Base-by-base conservation (phyloP, 2,113 vertebrate genomes). In the Octodon degus region DNA sequence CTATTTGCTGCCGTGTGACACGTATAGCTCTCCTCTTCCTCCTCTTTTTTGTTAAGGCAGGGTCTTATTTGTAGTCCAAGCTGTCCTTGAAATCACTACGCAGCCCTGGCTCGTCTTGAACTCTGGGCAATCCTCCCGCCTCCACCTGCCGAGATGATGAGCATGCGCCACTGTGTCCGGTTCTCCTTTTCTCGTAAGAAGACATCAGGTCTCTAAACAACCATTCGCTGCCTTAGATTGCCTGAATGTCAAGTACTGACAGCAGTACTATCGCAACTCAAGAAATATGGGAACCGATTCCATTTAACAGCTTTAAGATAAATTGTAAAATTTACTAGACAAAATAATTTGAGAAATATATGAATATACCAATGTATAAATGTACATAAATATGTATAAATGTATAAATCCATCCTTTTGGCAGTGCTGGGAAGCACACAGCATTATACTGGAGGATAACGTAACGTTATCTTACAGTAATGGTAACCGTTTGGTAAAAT, bases 231-330 rank as follows among this genome's bases (percentile, higher is more conserved):
- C 16, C 70, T 85, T 81, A 37, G 37, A 68, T 47, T 70, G 94
- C 86, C 47, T 50, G 27, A 93, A 85, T 77, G 79, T 40, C 16
- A 96, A 65, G 89, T 40, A 43, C 5, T 53, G 14, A 37, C 60
- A 81, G 63, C 8, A 63, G 10, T 34, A 76, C n/a, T 87, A 76
- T 37, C 30, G 83, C 55, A 90, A 58, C 63, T 96, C 14, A 83
- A 76, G 72, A 83, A 40, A 84, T 20, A 63, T 7, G 37, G 63
- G 16, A 90, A 50, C 34, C 60, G 32, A 82, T 88, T 72, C 17
- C 92, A 30, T 47, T 80, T 95, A 62, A 80, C 17, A 12, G 50
- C 8, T 92, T 97, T 91, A 79, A 91, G 83, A 63, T 40, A 13
- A 86, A 83, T 19, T 89, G 2, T 7, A 83, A 89, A 84, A 60